Conservation (phyloP, 2,113 vertebrate species). For the Echinops telfairi region DNA sequence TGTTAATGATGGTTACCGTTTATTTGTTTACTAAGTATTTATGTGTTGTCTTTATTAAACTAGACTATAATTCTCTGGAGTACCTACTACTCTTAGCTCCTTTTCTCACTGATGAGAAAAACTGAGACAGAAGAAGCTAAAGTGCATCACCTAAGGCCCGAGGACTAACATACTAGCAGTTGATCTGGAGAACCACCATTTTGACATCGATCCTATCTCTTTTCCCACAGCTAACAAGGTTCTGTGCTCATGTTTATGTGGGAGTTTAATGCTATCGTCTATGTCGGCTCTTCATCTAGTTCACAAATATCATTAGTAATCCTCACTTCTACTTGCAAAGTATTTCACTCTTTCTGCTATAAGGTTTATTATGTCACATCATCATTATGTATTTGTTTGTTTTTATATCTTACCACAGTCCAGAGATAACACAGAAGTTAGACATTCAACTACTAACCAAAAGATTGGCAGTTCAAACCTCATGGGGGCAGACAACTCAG, state of each 20-base stretch:
- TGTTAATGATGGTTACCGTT: background rate
- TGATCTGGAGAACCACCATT: background rate
- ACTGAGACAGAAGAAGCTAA: background rate
- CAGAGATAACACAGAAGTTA: background rate
- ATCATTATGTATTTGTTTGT: background rate
- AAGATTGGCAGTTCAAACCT: background rate
- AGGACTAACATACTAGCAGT: no score
- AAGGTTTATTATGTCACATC: background rate
- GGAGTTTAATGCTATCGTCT: fast-evolving
- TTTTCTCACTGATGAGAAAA: background rate
- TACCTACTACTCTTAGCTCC: background rate
- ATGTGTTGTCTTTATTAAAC: background rate
- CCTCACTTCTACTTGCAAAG: background rate
- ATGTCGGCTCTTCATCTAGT: background rate
- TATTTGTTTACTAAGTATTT: background rate
- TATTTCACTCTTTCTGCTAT: background rate
- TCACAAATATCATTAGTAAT: background rate
- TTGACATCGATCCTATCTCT: fast-evolving
- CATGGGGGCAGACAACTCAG: no score
- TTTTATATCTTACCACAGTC: background rate
- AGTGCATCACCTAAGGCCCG: background rate
- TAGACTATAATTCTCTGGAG: background rate
- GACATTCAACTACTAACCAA: background rate
- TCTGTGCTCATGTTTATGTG: no score
- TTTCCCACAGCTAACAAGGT: no score